A percentile compares a stretch with the other conserved stretches of the same genome.
phyloP scores from a whole-genome alignment of 2,888 invertebrate species.

The Ophion ventricosus region DNA sequence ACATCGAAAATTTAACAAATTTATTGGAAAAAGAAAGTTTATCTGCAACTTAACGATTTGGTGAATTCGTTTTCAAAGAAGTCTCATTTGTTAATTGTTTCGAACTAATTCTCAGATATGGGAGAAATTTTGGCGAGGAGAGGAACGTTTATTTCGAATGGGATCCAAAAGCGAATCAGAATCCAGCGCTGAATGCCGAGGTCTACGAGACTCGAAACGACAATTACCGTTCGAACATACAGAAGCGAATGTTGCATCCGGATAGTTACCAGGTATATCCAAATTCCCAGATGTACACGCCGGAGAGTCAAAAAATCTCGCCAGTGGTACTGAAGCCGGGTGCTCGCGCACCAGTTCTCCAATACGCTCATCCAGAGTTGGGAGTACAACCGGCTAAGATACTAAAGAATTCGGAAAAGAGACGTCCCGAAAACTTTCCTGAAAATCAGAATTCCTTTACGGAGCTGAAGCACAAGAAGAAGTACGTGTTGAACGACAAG shows the following conservation, averaged over 20 bases:
- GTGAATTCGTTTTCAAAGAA: background rate
- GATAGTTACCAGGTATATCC: constrained; percentile 86
- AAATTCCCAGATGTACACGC: constrained; percentile 87
- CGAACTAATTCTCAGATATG: constrained; percentile 71
- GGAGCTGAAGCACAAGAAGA: constrained; percentile 80
- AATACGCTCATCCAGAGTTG: constrained; percentile 92
- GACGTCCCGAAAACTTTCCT: constrained; percentile 75
- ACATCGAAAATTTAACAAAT: background rate
- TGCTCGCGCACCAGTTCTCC: constrained; percentile 89
- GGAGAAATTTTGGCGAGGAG: constrained; percentile 75
- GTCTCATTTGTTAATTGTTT: background rate
- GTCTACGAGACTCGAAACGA: constrained; percentile 78
- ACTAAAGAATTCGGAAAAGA: constrained; percentile 78
- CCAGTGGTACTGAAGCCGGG: constrained; percentile 88
- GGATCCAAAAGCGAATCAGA: constrained; percentile 78
- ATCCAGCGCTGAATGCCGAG: constrained; percentile 77
- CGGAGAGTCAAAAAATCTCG: constrained; percentile 86
- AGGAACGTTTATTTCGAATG: constrained; percentile 79
- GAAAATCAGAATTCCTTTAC: constrained; percentile 75
- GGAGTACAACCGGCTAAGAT: constrained; percentile 90
- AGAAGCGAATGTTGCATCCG: constrained; percentile 89
- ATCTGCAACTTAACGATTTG: too few relatives aligned
- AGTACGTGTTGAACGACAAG: constrained; percentile 80
- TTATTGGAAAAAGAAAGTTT: background rate
- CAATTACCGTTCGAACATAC: constrained; percentile 85